phyloP scores from a whole-genome alignment of 2,888 invertebrate genomes.

The Aethes cnicana region DNA sequence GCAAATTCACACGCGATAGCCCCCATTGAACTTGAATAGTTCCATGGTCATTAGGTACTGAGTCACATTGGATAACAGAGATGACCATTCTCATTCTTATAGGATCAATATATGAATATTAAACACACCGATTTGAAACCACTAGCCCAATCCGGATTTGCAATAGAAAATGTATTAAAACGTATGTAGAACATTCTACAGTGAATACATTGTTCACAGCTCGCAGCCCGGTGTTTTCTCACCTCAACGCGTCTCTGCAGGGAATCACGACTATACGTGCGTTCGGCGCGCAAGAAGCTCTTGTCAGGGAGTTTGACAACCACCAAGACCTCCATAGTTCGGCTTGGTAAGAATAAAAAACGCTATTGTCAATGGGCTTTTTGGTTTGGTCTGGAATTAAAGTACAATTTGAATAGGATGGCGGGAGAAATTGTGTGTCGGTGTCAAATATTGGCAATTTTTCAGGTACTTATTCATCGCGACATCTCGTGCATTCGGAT shows the following conservation, averaged over 20 bases:
- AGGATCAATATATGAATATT: no score
- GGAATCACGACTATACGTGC: slow-evolving; percentile 96
- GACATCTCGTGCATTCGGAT: slow-evolving; percentile 95
- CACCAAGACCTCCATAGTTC: slow-evolving; percentile 94
- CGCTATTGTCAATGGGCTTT: background rate
- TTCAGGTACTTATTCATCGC: slow-evolving; percentile 90
- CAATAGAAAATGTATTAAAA: no score
- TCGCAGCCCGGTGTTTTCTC: slow-evolving; percentile 97
- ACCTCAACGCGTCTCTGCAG: slow-evolving; percentile 93
- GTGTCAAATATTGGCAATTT: slow-evolving; percentile 5
- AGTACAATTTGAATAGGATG: no score
- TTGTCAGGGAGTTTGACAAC: slow-evolving; percentile 90
- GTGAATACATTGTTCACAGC: slow-evolving; percentile 77
- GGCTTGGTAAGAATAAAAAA: slow-evolving; percentile 85
- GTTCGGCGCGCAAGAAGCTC: slow-evolving; percentile 90
- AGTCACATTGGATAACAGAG: no score
- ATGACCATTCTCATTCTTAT: no score
- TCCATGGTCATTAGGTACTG: no score
- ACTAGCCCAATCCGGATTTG: no score
- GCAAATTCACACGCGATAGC: no score
- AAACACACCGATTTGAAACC: no score
- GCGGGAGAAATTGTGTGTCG: no score
- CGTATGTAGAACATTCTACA: slow-evolving; percentile 5
- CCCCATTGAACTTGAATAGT: no score
- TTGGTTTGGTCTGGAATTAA: no score